Evolutionary conservation across 2,797 vertebrate genomes (phyloP).

Genomic region (Myripristis jacobus): DNA sequence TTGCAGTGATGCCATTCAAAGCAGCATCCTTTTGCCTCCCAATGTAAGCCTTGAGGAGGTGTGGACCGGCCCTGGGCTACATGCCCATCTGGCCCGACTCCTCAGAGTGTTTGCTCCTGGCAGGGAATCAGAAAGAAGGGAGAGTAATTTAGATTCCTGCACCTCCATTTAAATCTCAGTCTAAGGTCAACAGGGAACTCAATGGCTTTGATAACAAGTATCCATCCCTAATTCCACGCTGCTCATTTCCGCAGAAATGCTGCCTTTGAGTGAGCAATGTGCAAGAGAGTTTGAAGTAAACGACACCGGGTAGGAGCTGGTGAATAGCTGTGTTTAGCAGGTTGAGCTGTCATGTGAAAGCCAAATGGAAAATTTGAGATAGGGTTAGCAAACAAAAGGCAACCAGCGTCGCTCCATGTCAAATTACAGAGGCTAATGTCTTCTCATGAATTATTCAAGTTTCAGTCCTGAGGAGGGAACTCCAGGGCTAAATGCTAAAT

Average conservation of each 20-base stretch:
- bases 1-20: constrained; percentile 5
- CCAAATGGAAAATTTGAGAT: constrained; percentile 20
- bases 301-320: constrained; percentile 9
- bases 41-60: constrained; percentile 23
- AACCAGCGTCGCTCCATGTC: constrained; percentile 4
- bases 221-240: constrained; percentile 65
- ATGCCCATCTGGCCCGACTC: constrained; percentile 42
- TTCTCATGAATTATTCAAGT: constrained; percentile 72
- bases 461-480: constrained; percentile 39
- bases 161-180: constrained; percentile 71
- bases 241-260: constrained; percentile 46
- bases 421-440: constrained; percentile 43
- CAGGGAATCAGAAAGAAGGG: constrained; percentile 71
- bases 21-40: constrained; percentile 19
- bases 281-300: constrained; percentile 33
- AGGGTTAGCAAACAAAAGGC: constrained; percentile 40
- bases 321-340: constrained; percentile 31
- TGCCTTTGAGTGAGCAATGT: constrained; percentile 43
- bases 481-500: constrained; percentile 44
- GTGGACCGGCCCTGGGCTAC: constrained; percentile 49
- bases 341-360: constrained; percentile 25
- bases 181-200: constrained; percentile 68
- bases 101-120: constrained; percentile 72
- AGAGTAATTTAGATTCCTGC: constrained; percentile 64
- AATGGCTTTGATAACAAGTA: constrained; percentile 69